These are phyloP conservation scores for Cygnus atratus DNA, from an alignment of 2,113 vertebrate species.

Conservation along the genomic window DNA sequence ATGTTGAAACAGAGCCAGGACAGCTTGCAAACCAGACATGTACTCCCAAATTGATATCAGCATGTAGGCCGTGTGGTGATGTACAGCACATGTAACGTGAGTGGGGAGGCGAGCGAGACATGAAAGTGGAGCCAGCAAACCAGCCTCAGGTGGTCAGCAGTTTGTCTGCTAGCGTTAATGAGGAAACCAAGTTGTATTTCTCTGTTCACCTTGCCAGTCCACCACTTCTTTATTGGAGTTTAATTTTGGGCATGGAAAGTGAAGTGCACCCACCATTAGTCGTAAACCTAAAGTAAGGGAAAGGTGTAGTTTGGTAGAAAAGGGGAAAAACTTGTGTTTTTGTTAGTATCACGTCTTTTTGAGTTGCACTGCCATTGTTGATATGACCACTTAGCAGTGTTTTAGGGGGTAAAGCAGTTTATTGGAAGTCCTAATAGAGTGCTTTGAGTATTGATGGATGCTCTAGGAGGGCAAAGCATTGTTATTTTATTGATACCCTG, in stretches of 20 bases:
- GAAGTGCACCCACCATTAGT: not conserved
- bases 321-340: not conserved
- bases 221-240: not conserved
- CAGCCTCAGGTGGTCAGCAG: not conserved
- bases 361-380: not conserved
- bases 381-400: not conserved
- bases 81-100: not conserved
- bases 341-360: not conserved
- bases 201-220: not conserved
- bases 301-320: rapidly evolving
- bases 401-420: not conserved
- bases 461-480: not conserved
- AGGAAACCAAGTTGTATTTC: not conserved
- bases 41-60: not conserved
- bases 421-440: not conserved
- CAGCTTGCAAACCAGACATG: constrained; percentile 4
- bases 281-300: not conserved
- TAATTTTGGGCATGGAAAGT: not conserved
- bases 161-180: not conserved
- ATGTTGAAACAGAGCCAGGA: not conserved
- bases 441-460: not conserved
- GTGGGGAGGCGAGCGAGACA: not conserved
- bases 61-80: not conserved
- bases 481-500: not conserved
- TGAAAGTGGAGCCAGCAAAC: constrained; percentile 14